A percentile compares a stretch with the other conserved stretches of the same genome.
Evolutionary conservation across 2,888 invertebrate species (phyloP).

Genomic region (Psylliodes chrysocephalus): DNA sequence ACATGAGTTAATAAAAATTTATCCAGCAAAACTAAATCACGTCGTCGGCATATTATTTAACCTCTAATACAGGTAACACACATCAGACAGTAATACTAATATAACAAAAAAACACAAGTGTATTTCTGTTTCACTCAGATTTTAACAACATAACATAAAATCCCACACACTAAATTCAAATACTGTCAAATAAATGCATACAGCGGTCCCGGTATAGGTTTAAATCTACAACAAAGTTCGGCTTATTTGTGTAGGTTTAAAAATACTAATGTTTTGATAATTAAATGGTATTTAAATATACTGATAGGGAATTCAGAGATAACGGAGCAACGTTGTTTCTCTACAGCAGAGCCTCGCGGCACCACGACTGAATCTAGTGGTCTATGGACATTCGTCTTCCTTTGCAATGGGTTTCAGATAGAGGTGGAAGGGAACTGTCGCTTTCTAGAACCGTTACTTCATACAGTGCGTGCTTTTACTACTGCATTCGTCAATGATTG

Average conservation of each 20-base stretch:
- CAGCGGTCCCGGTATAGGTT: conserved; percentile 6
- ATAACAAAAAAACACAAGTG: background rate
- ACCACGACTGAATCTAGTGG: conserved; percentile 53
- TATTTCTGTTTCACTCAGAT: conserved; percentile 21
- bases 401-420: conserved; percentile 33
- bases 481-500: no score
- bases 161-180: conserved; percentile 20
- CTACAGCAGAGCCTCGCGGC: conserved; percentile 56
- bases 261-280: conserved; percentile 33
- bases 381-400: conserved; percentile 39
- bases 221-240: conserved; percentile 3
- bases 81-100: conserved; percentile 6
- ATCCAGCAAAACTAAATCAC: conserved; percentile 29
- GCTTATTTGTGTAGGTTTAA: conserved; percentile 22
- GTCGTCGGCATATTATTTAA: conserved; percentile 42
- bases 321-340: conserved; percentile 29
- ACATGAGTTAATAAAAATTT: conserved; percentile 23
- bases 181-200: conserved; percentile 11
- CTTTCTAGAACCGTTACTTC: conserved; percentile 9
- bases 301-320: conserved; percentile 30
- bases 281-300: conserved; percentile 39
- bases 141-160: conserved; percentile 25
- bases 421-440: conserved; percentile 11
- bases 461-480: background rate
- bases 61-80: conserved; percentile 33